Evolutionary conservation across 2,888 invertebrate species (phyloP).

Genomic region (Tupiocoris notatus): DNA sequence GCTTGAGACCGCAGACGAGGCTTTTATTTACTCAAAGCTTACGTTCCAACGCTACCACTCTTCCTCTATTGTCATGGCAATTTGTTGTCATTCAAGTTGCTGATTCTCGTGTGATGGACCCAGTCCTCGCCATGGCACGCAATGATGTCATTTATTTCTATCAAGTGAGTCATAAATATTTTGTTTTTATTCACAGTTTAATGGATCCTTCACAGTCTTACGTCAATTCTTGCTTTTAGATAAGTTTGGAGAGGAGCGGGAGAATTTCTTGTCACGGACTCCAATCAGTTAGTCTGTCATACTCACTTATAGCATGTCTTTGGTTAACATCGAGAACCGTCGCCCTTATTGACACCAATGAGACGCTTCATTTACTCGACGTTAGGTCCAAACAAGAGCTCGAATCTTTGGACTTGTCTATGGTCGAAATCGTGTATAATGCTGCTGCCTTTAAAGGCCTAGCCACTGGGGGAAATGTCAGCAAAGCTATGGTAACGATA

Average conservation of each 20-base stretch:
- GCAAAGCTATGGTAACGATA: conserved; percentile 72
- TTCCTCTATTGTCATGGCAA: conserved; percentile 93
- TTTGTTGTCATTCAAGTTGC: conserved; percentile 78
- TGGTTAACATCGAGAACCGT: conserved; percentile 81
- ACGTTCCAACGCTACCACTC: conserved; percentile 67
- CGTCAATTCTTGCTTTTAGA: conserved; percentile 53
- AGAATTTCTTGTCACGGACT: conserved; percentile 65
- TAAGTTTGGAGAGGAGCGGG: conserved; percentile 58
- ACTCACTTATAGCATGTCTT: conserved; percentile 71
- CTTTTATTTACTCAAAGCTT: conserved; percentile 76
- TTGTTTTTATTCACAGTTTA: not conserved
- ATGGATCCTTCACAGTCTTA: too few relatives aligned
- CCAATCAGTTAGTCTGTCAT: conserved; percentile 68
- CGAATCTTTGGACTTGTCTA: conserved; percentile 76
- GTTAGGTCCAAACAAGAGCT: conserved; percentile 84
- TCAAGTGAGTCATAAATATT: conserved; percentile 58
- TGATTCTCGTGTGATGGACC: conserved; percentile 69
- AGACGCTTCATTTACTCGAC: conserved; percentile 84
- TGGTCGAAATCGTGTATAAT: conserved; percentile 78
- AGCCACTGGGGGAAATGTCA: conserved; percentile 93
- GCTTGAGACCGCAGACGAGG: conserved; percentile 72
- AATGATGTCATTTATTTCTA: conserved; percentile 82
- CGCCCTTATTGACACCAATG: conserved; percentile 79
- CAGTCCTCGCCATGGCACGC: conserved; percentile 85
- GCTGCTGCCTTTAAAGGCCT: conserved; percentile 86